Percentiles rank a stretch among this genome's conserved stretches.
Evolutionary conservation across 2,888 invertebrate species (phyloP).

Genomic region (Stratiomys singularior): DNA sequence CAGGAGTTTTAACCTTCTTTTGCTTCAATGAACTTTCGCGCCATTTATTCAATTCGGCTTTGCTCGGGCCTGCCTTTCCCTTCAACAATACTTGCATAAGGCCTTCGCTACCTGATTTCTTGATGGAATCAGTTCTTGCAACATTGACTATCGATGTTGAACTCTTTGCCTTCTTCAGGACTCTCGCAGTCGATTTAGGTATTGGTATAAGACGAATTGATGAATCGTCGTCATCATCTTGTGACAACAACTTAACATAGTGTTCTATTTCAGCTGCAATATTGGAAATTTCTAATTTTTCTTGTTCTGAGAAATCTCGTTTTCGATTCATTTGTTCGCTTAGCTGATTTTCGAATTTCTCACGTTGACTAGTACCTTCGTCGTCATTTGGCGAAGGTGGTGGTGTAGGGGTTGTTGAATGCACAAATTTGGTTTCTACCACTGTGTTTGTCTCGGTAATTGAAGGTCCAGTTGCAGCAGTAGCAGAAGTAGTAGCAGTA

Average conservation of each 20-base stretch:
- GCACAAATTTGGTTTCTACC: constrained; percentile 31
- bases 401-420: constrained; percentile 9
- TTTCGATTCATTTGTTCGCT: constrained; percentile 43
- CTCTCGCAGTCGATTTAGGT: background rate
- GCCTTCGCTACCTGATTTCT: constrained; percentile 26
- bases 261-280: constrained; percentile 61
- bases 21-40: background rate
- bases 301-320: constrained; percentile 45
- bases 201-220: constrained; percentile 20
- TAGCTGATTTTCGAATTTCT: constrained; percentile 29
- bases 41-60: background rate
- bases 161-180: constrained; percentile 13
- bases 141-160: background rate
- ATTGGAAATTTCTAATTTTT: constrained; percentile 56
- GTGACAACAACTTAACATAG: constrained; percentile 56
- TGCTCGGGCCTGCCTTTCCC: background rate
- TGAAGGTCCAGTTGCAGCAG: background rate
- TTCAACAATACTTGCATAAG: background rate
- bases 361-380: background rate
- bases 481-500: too few species aligned
- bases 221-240: constrained; percentile 46
- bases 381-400: background rate
- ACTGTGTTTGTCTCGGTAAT: constrained; percentile 24
- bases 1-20: background rate
- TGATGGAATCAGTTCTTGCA: background rate